phyloP scores from a whole-genome alignment of 2,888 invertebrate species.

The Ecliptopera silaceata region DNA sequence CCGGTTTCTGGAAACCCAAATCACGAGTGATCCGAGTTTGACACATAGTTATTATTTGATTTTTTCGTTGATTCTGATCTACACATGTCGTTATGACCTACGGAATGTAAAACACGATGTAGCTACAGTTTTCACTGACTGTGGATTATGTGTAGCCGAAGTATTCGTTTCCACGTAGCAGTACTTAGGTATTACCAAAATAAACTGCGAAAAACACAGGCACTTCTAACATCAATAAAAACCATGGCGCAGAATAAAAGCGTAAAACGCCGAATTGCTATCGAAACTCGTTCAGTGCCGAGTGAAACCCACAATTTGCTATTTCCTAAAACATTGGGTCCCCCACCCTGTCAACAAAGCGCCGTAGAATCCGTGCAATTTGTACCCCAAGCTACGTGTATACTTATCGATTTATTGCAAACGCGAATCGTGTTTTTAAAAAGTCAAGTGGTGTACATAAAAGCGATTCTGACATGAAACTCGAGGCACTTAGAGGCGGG shows the following conservation, averaged over 20 bases:
- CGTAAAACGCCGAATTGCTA: slow-evolving; percentile 17
- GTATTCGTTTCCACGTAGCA: too few relatives aligned
- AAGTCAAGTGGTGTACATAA: slow-evolving; percentile 50
- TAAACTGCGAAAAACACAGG: slow-evolving; percentile 5
- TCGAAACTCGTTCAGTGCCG: slow-evolving; percentile 33
- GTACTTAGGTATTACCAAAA: neutral
- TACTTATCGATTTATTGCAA: slow-evolving; percentile 81
- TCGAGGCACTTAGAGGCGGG: slow-evolving; percentile 42
- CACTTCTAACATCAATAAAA: slow-evolving; percentile 8
- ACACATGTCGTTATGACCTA: too few relatives aligned
- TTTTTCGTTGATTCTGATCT: too few relatives aligned
- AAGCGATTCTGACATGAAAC: slow-evolving; percentile 39
- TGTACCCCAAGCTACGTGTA: slow-evolving; percentile 72
- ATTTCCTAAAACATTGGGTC: slow-evolving; percentile 69
- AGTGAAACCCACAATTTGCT: slow-evolving; percentile 60
- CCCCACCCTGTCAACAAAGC: slow-evolving; percentile 67
- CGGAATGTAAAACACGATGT: too few relatives aligned
- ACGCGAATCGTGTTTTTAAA: slow-evolving; percentile 68
- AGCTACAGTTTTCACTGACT: too few relatives aligned
- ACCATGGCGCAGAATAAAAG: slow-evolving; percentile 9
- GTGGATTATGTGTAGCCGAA: too few relatives aligned
- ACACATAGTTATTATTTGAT: too few relatives aligned
- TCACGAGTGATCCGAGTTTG: too few relatives aligned
- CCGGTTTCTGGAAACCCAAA: too few relatives aligned
- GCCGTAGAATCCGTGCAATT: slow-evolving; percentile 76